Base-by-base conservation (phyloP, 2,888 invertebrate species). In the Leptopilina myrica region DNA sequence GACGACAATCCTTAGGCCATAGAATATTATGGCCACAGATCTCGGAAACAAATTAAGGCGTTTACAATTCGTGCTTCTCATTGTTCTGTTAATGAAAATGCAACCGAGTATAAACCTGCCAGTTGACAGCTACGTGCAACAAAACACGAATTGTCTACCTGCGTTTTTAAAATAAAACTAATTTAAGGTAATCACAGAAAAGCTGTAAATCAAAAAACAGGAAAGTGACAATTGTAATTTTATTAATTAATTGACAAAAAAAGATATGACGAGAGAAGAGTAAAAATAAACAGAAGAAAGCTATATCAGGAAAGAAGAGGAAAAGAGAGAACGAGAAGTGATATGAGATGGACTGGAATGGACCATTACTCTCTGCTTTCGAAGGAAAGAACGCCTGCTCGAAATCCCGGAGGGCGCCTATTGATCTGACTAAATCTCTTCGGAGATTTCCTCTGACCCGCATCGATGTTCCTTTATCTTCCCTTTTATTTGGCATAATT, bases 401-500 rank as follows among this genome's bases (percentile, higher is more conserved):
- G 43, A 59, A 81, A 81, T 79, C 62, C 40, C 66, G 33, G 53
- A 56, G 53, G 64, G 46, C 64, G 69, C 66, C 76, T 73, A 79
- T 79, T 66, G 81, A 81, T 78, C 76, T 20, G 66, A 56, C 75
- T 53, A 62, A 69, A 53, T 26, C 69, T 14, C 49, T 43, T 46
- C 65, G 64, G 40, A 43, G n/a, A 65, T 77, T 64, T 76, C 78
- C 65, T 78, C 78, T 56, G 67, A 66, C 75, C 75, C 77, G 78
- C 64, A 73, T 73, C 46, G 59, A 62, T 65, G 76, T 69, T 64
- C 69, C 78, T 77, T 84, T 81, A 78, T 80, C 77, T 80, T 77
- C 67, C 73, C 80, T 79, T 77, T 49, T 49, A 49, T 49, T 49
- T 59, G 76, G 66, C 77, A 81, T 83, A 82, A 84, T 85, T 82